Percentiles rank a stretch among this genome's conserved stretches.
Evolutionary conservation across 2,113 vertebrate genomes (phyloP).

Genomic region (Bambusicola thoracicus): DNA sequence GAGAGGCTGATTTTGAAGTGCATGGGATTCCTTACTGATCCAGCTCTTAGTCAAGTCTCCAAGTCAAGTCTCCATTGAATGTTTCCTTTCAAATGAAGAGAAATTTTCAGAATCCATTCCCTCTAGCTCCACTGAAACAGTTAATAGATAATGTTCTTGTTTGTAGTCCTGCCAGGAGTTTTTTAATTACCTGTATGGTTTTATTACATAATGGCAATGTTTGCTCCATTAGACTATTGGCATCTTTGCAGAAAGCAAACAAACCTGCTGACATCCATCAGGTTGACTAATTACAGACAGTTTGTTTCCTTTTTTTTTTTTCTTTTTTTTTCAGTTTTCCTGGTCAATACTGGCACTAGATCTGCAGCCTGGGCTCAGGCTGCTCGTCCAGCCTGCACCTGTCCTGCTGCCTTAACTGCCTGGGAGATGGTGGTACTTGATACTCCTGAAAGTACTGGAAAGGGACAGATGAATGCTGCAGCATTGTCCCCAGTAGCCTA

Average conservation of each 20-base stretch:
- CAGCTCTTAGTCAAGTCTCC: not conserved
- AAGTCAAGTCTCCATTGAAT: not conserved
- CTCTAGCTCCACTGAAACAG: constrained; percentile 23
- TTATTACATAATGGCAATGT: constrained; percentile 31
- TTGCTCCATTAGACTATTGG: constrained; percentile 37
- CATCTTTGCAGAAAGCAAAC: constrained; percentile 51
- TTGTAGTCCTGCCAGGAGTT: constrained; percentile 4
- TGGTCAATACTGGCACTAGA: constrained; percentile 32
- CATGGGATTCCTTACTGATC: not conserved
- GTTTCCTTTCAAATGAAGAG: not conserved
- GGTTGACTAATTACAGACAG: constrained; percentile 43
- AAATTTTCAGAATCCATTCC: not conserved
- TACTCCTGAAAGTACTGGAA: not conserved
- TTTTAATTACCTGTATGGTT: constrained; percentile 49
- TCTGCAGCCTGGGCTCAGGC: not conserved
- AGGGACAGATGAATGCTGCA: not conserved
- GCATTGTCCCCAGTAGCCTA: not conserved
- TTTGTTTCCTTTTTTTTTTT: constrained; percentile 34
- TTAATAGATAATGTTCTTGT: constrained; percentile 18
- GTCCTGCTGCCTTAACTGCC: not conserved
- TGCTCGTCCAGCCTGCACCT: not conserved
- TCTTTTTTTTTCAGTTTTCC: not conserved
- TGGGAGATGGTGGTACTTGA: not conserved
- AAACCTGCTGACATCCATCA: constrained; percentile 57
- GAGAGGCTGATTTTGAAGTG: not conserved